phyloP scores from a whole-genome alignment of 2,888 invertebrate species.

The Euzetes globulus region DNA sequence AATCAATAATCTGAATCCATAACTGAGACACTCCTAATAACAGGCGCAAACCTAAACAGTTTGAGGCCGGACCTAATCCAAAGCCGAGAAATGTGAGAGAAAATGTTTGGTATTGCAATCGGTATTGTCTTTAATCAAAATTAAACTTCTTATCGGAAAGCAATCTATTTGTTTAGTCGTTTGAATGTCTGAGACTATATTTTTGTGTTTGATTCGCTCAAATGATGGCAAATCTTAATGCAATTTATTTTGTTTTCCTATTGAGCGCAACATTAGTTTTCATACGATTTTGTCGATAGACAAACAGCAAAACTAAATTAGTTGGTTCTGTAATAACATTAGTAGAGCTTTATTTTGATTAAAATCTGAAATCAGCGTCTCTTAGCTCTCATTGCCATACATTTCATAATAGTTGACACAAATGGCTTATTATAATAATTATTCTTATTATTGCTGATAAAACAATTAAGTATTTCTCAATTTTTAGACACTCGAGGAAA shows the following conservation, averaged over 20 bases:
- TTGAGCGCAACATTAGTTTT: slow-evolving; percentile 21
- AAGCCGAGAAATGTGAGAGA: too few species aligned
- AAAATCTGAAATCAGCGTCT: neutral
- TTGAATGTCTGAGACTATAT: slow-evolving; percentile 5
- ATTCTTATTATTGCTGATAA: neutral
- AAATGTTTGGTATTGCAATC: too few species aligned
- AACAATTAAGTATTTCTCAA: neutral
- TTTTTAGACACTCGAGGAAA: neutral
- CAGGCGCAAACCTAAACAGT: neutral
- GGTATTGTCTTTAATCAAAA: slow-evolving; percentile 9
- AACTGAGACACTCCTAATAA: too few species aligned
- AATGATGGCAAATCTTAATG: slow-evolving; percentile 25
- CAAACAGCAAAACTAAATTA: neutral
- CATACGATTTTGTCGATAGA: neutral
- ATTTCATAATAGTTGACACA: slow-evolving; percentile 12
- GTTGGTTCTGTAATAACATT: neutral
- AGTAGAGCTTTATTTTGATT: neutral
- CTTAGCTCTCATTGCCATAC: neutral
- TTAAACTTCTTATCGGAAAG: neutral
- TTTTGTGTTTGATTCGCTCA: slow-evolving; percentile 21
- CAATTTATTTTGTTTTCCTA: slow-evolving; percentile 16
- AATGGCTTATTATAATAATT: neutral
- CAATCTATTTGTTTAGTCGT: neutral
- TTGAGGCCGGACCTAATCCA: too few species aligned
- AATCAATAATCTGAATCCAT: too few species aligned